A percentile compares a stretch with the other conserved stretches of the same genome.
These are phyloP conservation scores for Crossaster papposus DNA, from an alignment of 53 echinoderm and acorn worm species.

Conservation along the genomic window DNA sequence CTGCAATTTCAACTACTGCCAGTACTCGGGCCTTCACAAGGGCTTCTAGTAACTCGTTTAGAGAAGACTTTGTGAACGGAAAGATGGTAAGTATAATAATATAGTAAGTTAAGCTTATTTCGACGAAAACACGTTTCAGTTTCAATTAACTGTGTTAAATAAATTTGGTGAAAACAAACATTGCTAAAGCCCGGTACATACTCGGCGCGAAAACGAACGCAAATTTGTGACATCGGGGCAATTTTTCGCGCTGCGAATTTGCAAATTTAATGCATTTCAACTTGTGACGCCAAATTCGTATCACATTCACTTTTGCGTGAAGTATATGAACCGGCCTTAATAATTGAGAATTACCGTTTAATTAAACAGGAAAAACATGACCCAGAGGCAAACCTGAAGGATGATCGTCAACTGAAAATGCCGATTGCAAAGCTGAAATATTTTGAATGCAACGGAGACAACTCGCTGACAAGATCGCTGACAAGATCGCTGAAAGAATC, in stretches of 20 bases:
- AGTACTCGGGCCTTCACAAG: no score
- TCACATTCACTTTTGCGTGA: no score
- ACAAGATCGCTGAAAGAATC: constrained; percentile 14
- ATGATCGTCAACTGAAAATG: not conserved
- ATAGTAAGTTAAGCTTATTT: not conserved
- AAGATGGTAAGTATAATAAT: constrained; percentile 24
- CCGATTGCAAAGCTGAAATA: constrained; percentile 12
- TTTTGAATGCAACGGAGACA: not conserved
- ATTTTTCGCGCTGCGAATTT: no score
- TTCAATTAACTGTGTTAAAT: no score
- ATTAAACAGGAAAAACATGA: not conserved
- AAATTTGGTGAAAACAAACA: no score
- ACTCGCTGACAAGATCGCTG: not conserved
- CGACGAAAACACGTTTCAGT: no score
- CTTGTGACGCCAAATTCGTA: no score
- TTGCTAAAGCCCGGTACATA: no score
- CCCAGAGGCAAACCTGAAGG: not conserved
- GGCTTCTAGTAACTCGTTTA: not conserved
- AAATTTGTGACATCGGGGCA: no score
- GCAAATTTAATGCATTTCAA: no score
- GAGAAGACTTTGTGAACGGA: not conserved
- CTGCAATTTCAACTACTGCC: not conserved
- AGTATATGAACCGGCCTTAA: no score
- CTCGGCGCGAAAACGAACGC: no score
- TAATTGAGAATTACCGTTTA: not conserved